Percentiles rank a stretch among this genome's conserved stretches.
Conservation (phyloP, 2,888 invertebrate species). For the Archaeoteleia sp. region DNA sequence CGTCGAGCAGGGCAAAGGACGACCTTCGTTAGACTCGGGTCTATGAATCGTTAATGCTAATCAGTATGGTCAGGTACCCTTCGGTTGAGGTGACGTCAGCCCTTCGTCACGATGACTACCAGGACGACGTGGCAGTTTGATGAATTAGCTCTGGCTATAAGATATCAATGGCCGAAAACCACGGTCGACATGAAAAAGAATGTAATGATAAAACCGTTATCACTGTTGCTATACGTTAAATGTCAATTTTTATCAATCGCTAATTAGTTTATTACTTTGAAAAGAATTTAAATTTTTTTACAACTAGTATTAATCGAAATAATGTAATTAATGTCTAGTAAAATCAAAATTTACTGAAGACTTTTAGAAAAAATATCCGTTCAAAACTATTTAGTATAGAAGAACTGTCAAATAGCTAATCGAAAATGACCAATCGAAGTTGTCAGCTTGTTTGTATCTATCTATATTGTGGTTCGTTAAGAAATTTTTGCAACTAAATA, state of each 20-base stretch:
- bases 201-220: not conserved
- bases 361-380: too few relatives aligned
- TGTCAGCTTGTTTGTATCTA: too few relatives aligned
- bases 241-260: not conserved
- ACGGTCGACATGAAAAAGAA: slow-evolving; percentile 7
- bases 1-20: slow-evolving; percentile 59
- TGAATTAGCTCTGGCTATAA: slow-evolving; percentile 61
- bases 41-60: slow-evolving; percentile 71
- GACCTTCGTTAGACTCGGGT: slow-evolving; percentile 64
- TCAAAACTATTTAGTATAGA: too few relatives aligned
- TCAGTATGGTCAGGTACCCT: slow-evolving; percentile 65
- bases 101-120: slow-evolving; percentile 62
- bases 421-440: too few relatives aligned
- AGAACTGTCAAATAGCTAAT: too few relatives aligned
- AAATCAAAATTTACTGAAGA: too few relatives aligned
- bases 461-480: too few relatives aligned
- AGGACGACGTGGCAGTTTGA: slow-evolving; percentile 62
- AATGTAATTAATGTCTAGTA: too few relatives aligned
- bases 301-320: too few relatives aligned
- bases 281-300: too few relatives aligned
- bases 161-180: slow-evolving; percentile 42
- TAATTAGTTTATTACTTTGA: not conserved
- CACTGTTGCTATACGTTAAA: not conserved
- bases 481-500: too few relatives aligned
- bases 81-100: slow-evolving; percentile 63